Base-by-base conservation (phyloP, 2,113 vertebrate species). In the Hypanus sabinus region DNA sequence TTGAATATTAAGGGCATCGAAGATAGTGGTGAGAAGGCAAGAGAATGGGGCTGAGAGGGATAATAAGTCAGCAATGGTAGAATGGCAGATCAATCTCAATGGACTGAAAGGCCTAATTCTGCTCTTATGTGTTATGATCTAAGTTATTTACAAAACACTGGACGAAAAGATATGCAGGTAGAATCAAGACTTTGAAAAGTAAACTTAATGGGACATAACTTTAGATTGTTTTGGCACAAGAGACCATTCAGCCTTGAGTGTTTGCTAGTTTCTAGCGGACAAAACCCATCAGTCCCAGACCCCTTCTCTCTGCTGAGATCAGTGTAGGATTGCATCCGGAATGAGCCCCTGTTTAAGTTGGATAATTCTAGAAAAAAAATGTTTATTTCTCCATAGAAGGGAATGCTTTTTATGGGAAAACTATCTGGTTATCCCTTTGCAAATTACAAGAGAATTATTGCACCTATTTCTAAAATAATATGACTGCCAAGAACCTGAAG, bases 401-500 rank as follows among this genome's bases (percentile, higher is more conserved):
- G 60, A 87, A 87, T 14, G 83, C 55, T 60, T 87, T 87, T 57
- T 70, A 70, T 62, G 70, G 10, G n/a, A 92, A 70, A 14, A 24
- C n/a, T 92, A 68, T 92, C 68, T 16, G 33, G 60, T 36, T 71
- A 70, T 91, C 60, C 60, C 87, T 91, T 65, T 20, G 87, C n/a
- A 60, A 30, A 92, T 92, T 92, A 71, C 88, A 70, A n/a, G 20
- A 55, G 70, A 38, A 30, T 93, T 93, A 68, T 70, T 93, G 91
- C 38, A 46, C 90, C n/a, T 1, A 3, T 24, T 93, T 33, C 90
- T 73, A 38, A 92, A 92, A 92, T 38, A n/a, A 71, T 70, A 70
- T 65, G 30, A 62, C 87, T 68, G 16, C 46, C 30, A 60, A 71
- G 11, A 62, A 36, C 70, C 60, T 93, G 70, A 27, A 73, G 20